phyloP scores from a whole-genome alignment of 2,113 vertebrate species.

The Rallus limicola region DNA sequence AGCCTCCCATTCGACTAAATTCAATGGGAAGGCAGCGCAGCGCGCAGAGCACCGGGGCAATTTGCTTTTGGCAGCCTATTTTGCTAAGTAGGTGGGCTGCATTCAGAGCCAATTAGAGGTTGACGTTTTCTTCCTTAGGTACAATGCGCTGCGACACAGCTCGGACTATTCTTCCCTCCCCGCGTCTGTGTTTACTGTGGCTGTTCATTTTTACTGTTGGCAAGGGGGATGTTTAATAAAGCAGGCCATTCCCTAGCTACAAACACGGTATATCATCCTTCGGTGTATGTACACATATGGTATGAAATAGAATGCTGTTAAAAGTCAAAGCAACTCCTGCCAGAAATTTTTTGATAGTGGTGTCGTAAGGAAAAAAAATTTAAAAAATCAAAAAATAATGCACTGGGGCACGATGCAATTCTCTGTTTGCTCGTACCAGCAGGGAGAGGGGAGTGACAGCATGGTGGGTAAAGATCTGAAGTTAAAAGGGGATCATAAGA shows the following conservation, averaged over 20 bases:
- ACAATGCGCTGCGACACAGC: not conserved
- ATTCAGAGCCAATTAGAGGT: slow-evolving; percentile 48
- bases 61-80: slow-evolving; percentile 58
- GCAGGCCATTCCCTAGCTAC: slow-evolving; percentile 55
- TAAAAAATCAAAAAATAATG: not conserved
- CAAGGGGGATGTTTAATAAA: slow-evolving; percentile 62
- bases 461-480: not conserved
- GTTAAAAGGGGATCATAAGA: not conserved
- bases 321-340: slow-evolving; percentile 39
- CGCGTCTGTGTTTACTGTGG: slow-evolving; percentile 48
- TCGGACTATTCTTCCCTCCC: slow-evolving; percentile 16
- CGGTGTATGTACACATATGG: slow-evolving; percentile 40
- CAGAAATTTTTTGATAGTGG: slow-evolving; percentile 31
- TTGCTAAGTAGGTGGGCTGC: slow-evolving; percentile 58
- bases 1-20: slow-evolving; percentile 6
- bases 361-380: not conserved
- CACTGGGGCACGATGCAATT: rapidly evolving
- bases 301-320: slow-evolving; percentile 10
- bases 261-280: slow-evolving; percentile 17
- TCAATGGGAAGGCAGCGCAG: slow-evolving; percentile 47
- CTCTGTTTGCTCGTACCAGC: not conserved
- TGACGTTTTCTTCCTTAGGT: slow-evolving; percentile 25
- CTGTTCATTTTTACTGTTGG: slow-evolving; percentile 55
- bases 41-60: not conserved
- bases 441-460: not conserved